Percentiles rank a stretch among this genome's conserved stretches.
Conservation (phyloP, 2,888 invertebrate genomes). For the Ctena decussata region DNA sequence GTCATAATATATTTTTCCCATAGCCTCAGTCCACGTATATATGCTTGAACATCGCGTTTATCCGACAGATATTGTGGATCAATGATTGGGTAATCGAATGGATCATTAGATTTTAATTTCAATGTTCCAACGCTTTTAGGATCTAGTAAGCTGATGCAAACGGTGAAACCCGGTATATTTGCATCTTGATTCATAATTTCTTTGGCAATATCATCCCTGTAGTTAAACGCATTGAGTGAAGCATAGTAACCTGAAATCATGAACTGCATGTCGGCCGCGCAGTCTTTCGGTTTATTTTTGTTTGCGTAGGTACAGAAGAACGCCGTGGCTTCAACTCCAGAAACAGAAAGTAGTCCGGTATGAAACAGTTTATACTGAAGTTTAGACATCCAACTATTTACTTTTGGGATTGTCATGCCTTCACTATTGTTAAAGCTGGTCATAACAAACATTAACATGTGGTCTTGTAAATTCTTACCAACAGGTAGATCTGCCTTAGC, state of each 20-base stretch:
- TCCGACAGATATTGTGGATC: conserved; percentile 33
- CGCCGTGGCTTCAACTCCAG: conserved; percentile 45
- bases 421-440: conserved; percentile 31
- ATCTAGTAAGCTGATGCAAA: neutral
- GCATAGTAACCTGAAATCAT: conserved; percentile 32
- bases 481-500: conserved; percentile 82
- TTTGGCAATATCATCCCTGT: conserved; percentile 40
- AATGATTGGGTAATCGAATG: conserved; percentile 34
- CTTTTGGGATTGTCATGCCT: conserved; percentile 36
- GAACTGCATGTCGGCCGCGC: conserved; percentile 55
- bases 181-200: conserved; percentile 18
- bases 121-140: conserved; percentile 15
- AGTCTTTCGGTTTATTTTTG: conserved; percentile 20
- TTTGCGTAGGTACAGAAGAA: conserved; percentile 43
- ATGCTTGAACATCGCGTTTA: conserved; percentile 10
- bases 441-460: conserved; percentile 30
- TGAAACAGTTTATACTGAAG: conserved; percentile 53
- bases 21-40: conserved; percentile 20
- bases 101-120: conserved; percentile 13
- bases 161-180: neutral
- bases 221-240: conserved; percentile 24
- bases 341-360: conserved; percentile 29
- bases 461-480: conserved; percentile 56
- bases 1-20: conserved; percentile 33
- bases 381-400: conserved; percentile 29